Base-by-base conservation (phyloP, 1,140 invertebrate species). In the Drosophila nasuta region DNA sequence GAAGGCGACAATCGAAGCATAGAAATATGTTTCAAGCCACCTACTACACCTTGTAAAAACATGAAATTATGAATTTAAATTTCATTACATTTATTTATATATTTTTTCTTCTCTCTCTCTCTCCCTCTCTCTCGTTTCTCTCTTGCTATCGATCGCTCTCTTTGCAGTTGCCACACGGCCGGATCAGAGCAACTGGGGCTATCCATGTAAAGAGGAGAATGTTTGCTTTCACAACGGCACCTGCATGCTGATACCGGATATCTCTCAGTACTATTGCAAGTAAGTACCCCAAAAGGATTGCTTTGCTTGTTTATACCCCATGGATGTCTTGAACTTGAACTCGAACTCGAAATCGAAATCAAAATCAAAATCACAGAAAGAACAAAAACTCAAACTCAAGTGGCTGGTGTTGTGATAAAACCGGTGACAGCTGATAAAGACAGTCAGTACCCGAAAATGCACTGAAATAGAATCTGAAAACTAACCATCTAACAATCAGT, bases 161-260 rank as follows among this genome's bases (percentile, higher is more conserved):
- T 10, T 62, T 58, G 54, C 66, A 88, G 83, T 87, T 71, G 49
- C 33, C 46, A 35, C 41, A 45, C 77, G 62, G 17, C 46, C 71
- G 66, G 81, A 83, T 54, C 25, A 69, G 25, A 48, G 63, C 46
- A 77, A 71, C 59, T 59, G 64, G 73, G 92, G 83, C 41, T 75
- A 72, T 25, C 79, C 89, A 67, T 93, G 92, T 56, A 51, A 70
- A 45, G 73, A 87, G 48, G 73, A 87, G 43, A 92, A 94, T 68
- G 95, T 94, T 93, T 97, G 96, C 93, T 95, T 97, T 93, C 97
- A 97, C 89, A 96, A 96, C 81, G 96, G 96, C 92, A 96, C 95
- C 67, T 97, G 96, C 93, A 94, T 96, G 91, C 96, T 95, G 93
- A 96, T 96, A 93, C 94, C 96, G 93, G 94, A 95, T 79, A 95